phyloP scores from a whole-genome alignment of 2,113 vertebrate species.

The Shinisaurus crocodilurus region DNA sequence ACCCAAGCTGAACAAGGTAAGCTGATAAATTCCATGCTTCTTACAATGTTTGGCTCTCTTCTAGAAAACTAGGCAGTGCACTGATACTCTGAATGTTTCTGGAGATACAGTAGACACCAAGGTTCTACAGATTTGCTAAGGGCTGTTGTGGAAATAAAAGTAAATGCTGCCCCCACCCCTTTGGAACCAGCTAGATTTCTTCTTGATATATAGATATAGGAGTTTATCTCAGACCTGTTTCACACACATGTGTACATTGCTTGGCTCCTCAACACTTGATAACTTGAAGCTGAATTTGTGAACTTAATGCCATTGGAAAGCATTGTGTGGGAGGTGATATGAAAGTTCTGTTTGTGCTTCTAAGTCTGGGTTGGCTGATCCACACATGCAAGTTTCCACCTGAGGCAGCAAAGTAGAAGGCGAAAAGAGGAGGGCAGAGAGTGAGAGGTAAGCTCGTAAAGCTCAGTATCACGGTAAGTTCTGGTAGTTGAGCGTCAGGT shows the following conservation, averaged over 20 bases:
- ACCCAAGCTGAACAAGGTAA: slow-evolving; percentile 93
- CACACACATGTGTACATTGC: not conserved
- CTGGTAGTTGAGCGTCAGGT: too few relatives aligned
- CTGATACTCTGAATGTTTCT: not conserved
- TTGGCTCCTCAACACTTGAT: not conserved
- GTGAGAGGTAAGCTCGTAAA: too few relatives aligned
- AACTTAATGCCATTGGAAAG: not conserved
- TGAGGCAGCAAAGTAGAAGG: not conserved
- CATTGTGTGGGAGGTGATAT: not conserved
- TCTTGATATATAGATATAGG: not conserved
- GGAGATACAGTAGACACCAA: not conserved
- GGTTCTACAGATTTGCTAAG: not conserved
- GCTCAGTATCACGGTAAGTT: too few relatives aligned
- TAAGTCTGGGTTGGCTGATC: too few relatives aligned
- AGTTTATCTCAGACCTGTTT: not conserved
- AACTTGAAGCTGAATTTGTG: not conserved
- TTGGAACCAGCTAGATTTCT: not conserved
- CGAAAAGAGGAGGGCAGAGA: too few relatives aligned
- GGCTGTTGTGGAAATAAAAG: not conserved
- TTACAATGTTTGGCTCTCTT: not conserved
- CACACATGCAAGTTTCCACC: not conserved
- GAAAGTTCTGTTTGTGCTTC: not conserved
- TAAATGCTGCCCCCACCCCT: not conserved
- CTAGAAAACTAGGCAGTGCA: not conserved
- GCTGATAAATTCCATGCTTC: not conserved